These are phyloP conservation scores for Paralvinella palmiformis DNA, from an alignment of 1,140 invertebrate species.

Conservation along the genomic window DNA sequence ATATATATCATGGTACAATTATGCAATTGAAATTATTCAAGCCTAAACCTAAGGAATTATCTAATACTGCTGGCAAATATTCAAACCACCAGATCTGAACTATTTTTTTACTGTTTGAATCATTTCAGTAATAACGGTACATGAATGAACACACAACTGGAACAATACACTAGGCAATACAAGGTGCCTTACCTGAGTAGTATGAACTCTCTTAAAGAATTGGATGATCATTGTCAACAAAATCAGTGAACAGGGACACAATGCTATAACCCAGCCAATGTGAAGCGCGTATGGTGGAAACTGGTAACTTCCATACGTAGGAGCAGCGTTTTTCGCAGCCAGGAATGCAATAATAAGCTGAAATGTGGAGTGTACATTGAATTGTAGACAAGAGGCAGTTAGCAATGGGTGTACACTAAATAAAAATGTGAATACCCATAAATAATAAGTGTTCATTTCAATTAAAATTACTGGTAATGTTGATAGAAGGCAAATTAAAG, in stretches of 20 bases:
- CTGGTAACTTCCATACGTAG: constrained; percentile 31
- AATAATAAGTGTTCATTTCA: neutral
- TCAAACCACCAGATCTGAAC: neutral
- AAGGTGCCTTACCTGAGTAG: neutral
- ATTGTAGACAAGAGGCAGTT: neutral
- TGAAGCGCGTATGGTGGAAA: constrained; percentile 28
- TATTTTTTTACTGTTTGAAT: neutral
- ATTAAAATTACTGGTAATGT: neutral
- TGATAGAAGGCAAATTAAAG: neutral
- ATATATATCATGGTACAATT: neutral
- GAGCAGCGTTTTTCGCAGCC: neutral
- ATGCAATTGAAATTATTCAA: neutral
- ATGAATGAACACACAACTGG: neutral
- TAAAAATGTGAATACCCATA: neutral
- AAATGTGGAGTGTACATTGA: neutral
- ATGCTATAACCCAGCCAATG: constrained; percentile 25
- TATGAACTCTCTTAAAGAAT: constrained; percentile 14
- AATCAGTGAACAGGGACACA: constrained; percentile 28
- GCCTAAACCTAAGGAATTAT: neutral
- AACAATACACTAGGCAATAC: too few relatives aligned
- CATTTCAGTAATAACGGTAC: neutral
- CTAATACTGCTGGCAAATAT: neutral
- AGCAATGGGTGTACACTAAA: neutral
- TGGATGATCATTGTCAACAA: constrained; percentile 22
- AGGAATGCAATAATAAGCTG: constrained; percentile 8